These are phyloP conservation scores for Tilapia sparmanii DNA, from an alignment of 2,113 vertebrate genomes.

Conservation along the genomic window DNA sequence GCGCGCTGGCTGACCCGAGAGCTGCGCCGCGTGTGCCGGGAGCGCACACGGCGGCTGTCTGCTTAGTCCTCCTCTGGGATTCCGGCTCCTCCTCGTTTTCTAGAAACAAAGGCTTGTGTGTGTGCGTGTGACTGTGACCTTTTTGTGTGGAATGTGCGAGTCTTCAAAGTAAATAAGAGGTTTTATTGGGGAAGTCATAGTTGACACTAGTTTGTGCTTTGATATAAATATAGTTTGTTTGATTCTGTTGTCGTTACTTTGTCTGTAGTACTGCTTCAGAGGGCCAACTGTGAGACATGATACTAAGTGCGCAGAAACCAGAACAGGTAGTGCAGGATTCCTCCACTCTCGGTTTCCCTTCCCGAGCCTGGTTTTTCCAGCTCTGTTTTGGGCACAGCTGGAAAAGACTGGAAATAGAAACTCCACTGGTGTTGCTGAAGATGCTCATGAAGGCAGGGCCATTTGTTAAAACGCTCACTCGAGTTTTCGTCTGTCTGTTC, in stretches of 20 bases:
- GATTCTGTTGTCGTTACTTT: not conserved
- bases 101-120: not conserved
- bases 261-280: accelerated
- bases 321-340: not conserved
- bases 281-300: not conserved
- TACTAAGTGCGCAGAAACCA: not conserved
- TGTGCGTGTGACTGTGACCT: not conserved
- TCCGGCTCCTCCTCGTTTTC: not conserved
- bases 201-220: not conserved
- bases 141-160: accelerated
- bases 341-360: not conserved
- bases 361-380: not conserved
- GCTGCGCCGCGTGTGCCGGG: not conserved
- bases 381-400: not conserved
- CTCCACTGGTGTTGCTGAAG: not conserved
- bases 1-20: not conserved
- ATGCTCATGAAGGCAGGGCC: not conserved
- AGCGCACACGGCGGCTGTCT: not conserved
- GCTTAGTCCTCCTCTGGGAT: not conserved
- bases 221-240: accelerated
- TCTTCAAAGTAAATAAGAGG: not conserved
- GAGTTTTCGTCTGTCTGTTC: not conserved
- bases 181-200: not conserved
- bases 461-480: not conserved
- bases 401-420: not conserved